Base-by-base conservation (phyloP, 2,888 invertebrate species). In the Nesidiocoris tenuis region DNA sequence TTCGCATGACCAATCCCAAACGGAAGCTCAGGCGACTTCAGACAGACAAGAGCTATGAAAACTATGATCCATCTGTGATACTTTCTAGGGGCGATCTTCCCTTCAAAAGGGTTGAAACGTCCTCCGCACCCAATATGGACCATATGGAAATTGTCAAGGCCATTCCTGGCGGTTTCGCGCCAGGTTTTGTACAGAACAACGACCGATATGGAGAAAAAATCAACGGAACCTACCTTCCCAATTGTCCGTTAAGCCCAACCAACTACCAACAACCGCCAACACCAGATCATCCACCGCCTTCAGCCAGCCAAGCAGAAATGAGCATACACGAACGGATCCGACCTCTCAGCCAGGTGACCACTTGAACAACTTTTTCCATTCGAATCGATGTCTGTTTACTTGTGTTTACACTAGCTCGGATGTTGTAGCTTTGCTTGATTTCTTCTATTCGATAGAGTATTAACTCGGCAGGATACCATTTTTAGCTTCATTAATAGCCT, bases 211-310 rank as follows among this genome's bases (percentile, higher is more conserved):
- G 66, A 24, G 83, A 82, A 59, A 74, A 76, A 61, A 74, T 75
- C 25, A 79, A 78, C 22, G 76, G 77, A 9, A 76, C 61, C 16
- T 72, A 75, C 21, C 76, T 75, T 76, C 78, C 72, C 76, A 79
- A 87, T 80, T 83, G 87, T 81, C 96, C 96, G 0, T 85, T 93
- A 81, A 95, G 94, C 80, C 96, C 96, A 19, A 93, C 94, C 65
- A 93, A 94, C 83, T 95, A 95, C 82, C 88, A 90, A 71, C 95
- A 96, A 84, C 95, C 96, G 12, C 94, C 96, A 9, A 96, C 96
- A 12, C 96, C 96, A 0, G 95, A 96, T 81, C 95, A 95, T 85
- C 95, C 96, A 1, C 96, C 96, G 0, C 96, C 96, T 0, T 91
- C 94, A 9, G 94, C 96, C 1, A 87, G 89, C 81, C 94, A 95